phyloP scores from a whole-genome alignment of 2,113 vertebrate genomes.

The Chionodraco myersi region DNA sequence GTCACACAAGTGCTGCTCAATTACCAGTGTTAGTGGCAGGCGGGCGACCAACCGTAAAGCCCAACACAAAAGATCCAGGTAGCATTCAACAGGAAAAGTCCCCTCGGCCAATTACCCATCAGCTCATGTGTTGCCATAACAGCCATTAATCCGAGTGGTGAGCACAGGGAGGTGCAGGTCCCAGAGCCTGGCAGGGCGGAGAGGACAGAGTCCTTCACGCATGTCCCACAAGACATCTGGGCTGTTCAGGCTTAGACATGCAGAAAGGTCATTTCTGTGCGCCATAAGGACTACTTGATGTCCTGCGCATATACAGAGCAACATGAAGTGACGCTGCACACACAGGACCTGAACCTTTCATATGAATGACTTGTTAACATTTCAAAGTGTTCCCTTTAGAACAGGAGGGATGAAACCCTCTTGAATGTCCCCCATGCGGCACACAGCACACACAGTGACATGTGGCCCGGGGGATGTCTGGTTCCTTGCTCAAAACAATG shows the following conservation, averaged over 20 bases:
- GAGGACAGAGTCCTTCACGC: slow-evolving; percentile 26
- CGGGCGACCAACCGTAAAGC: slow-evolving; percentile 51
- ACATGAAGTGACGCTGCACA: too few species aligned
- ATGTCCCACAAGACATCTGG: slow-evolving; percentile 39
- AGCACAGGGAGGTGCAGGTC: slow-evolving; percentile 57
- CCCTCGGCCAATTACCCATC: slow-evolving; percentile 79
- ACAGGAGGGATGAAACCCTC: too few species aligned
- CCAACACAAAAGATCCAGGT: slow-evolving; percentile 77
- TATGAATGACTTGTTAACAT: too few species aligned
- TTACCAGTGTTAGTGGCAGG: slow-evolving; percentile 66
- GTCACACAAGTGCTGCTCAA: slow-evolving; percentile 70
- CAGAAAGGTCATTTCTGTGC: not conserved
- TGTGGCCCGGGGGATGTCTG: too few species aligned
- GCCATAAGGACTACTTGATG: too few species aligned
- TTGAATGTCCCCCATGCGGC: too few species aligned
- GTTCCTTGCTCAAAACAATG: too few species aligned
- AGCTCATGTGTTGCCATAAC: slow-evolving; percentile 84
- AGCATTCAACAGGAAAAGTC: slow-evolving; percentile 81
- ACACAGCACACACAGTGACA: too few species aligned
- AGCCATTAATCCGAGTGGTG: slow-evolving; percentile 80
- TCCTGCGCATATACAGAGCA: not conserved
- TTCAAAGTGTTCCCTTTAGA: too few species aligned
- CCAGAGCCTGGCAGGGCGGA: slow-evolving; percentile 30
- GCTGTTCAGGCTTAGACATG: not conserved
- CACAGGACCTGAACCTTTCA: too few species aligned